A percentile compares a stretch with the other conserved stretches of the same genome.
phyloP scores from a whole-genome alignment of 2,797 vertebrate species.

The Danio kyathit region DNA sequence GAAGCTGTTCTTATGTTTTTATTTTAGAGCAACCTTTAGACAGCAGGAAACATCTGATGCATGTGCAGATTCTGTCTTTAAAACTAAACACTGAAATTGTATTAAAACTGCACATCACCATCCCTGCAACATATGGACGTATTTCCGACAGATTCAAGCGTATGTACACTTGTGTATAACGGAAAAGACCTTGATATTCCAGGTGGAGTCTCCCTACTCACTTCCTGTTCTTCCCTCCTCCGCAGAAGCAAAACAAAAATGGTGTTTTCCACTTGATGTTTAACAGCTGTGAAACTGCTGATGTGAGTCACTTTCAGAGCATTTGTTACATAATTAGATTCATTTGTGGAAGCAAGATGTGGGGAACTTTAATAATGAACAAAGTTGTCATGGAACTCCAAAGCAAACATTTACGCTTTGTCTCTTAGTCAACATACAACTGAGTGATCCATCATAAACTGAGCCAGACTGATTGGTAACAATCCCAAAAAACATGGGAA shows the following conservation, averaged over 20 bases:
- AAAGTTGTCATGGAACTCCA: slow-evolving; percentile 42
- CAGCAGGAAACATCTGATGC: background rate
- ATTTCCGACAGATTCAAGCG: slow-evolving; percentile 29
- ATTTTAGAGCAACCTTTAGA: background rate
- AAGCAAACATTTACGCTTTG: slow-evolving; percentile 29
- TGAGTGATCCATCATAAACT: background rate
- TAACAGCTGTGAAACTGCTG: slow-evolving; percentile 50
- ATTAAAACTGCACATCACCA: background rate
- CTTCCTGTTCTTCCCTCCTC: slow-evolving; percentile 53
- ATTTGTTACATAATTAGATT: slow-evolving; percentile 68
- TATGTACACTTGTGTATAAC: slow-evolving; percentile 5
- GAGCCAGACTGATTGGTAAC: slow-evolving; percentile 8
- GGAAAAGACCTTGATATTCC: slow-evolving; percentile 54
- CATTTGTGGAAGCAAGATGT: slow-evolving; percentile 28
- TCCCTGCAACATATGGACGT: slow-evolving; percentile 11
- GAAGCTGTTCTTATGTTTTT: background rate
- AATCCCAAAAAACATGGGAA: slow-evolving; percentile 42
- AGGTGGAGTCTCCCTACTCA: slow-evolving; percentile 36
- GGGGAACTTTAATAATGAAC: slow-evolving; percentile 3
- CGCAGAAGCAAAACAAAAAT: slow-evolving; percentile 39
- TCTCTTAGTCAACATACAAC: slow-evolving; percentile 20
- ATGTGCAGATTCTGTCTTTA: background rate
- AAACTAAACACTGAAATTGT: background rate
- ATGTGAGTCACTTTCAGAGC: slow-evolving; percentile 51
- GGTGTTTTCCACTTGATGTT: slow-evolving; percentile 43